Percentiles rank a stretch among this genome's conserved stretches.
Conservation (phyloP, 2,113 vertebrate species). For the Barbus barbus region DNA sequence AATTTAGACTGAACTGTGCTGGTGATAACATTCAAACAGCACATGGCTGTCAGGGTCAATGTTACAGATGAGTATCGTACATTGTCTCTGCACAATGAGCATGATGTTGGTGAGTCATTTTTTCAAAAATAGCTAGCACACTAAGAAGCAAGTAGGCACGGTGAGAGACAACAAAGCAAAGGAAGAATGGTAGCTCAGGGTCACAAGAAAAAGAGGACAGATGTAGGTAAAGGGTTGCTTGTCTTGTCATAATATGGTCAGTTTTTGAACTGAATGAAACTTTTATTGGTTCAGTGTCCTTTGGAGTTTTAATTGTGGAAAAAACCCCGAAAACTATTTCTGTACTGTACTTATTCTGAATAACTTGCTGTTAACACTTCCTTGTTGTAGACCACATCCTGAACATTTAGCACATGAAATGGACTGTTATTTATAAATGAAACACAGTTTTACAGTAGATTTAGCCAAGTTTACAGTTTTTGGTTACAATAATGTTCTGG, state of each 20-base stretch:
- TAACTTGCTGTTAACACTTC: background rate
- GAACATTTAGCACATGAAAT: background rate
- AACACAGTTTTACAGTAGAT: background rate
- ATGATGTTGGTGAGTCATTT: background rate
- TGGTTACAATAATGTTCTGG: background rate
- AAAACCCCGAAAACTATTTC: too few relatives aligned
- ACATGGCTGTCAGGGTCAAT: background rate
- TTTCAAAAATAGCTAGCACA: background rate
- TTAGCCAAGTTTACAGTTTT: background rate
- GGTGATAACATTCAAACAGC: background rate
- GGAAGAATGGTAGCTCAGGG: background rate
- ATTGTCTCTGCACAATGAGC: background rate
- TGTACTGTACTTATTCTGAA: background rate
- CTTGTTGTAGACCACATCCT: background rate
- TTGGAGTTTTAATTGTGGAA: background rate
- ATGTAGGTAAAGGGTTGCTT: background rate
- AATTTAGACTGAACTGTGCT: conserved; percentile 2
- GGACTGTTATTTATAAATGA: background rate
- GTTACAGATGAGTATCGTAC: background rate
- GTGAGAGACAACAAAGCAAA: background rate
- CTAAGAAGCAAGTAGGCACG: background rate
- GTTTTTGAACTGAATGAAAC: background rate
- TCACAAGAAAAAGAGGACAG: background rate
- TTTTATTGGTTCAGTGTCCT: background rate
- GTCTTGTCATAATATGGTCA: background rate